Evolutionary conservation across 2,113 vertebrate species (phyloP), one percentile per base, ranked within the genome.

Genomic region (Scatophagus argus): DNA sequence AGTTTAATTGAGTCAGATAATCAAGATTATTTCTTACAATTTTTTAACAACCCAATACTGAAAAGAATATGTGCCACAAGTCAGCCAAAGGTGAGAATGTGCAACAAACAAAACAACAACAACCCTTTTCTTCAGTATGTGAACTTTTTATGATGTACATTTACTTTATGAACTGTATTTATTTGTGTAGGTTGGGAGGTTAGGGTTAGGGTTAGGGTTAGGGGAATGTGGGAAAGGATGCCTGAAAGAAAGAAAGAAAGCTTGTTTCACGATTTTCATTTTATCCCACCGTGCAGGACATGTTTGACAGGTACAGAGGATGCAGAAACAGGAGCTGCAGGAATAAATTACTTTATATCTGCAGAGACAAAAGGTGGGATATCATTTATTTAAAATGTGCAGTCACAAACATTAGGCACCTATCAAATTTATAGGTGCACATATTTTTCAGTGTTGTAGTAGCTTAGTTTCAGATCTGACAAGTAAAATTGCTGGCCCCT

Each of bases 271-370:
- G 23, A 59, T 66, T 52, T 84, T 64, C 46, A 74, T 51, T 65
- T 70, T 38, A 69, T 63, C 52, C 62, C 39, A 51, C 67, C 36
- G 70, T 32, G 51, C 39, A 67, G 62, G 65, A 17, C 7, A 19
- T 14, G 56, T 82, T 79, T 82, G 76, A 81, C 75, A 77, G 75
- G 31, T 67, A 64, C 54, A 17, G 59, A 49, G 68, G 68, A 62
- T 1, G 59, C 27, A 39, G 21, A 44, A 58, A 67, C 58, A 34
- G 34, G 41, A 61, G 36, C 79, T 17, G 36, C 8, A 39, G 64
- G 60, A 75, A 87, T 86, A 66, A 54, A 86, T 82, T 64, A 74
- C 29, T 63, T 64, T 19, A 44, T 83, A 68, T 72, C 68, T 60
- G 34, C 63, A 52, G 36, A 79, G 55, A 81, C 70, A 77, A 74